These are phyloP conservation scores for Ochlodes sylvanus DNA, from an alignment of 2,888 invertebrate genomes.

Conservation along the genomic window DNA sequence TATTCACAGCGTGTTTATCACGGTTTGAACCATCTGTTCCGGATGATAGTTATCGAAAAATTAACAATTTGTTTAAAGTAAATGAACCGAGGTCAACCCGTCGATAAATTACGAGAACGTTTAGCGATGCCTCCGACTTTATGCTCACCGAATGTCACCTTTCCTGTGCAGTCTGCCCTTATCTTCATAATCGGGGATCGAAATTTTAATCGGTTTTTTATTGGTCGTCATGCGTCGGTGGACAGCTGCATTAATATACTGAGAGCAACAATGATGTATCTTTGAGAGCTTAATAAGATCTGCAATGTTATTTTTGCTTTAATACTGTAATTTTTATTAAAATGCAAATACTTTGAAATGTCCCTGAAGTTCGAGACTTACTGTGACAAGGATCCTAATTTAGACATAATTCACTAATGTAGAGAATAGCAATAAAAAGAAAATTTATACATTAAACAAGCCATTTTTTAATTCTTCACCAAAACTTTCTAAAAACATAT, in stretches of 20 bases:
- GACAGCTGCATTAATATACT: conserved; percentile 60
- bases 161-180: conserved; percentile 71
- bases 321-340: conserved; percentile 9
- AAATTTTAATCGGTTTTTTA: conserved; percentile 69
- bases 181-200: conserved; percentile 69
- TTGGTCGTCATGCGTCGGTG: conserved; percentile 52
- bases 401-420: too few relatives aligned
- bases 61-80: conserved; percentile 85
- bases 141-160: conserved; percentile 82
- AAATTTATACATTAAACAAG: too few relatives aligned
- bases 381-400: too few relatives aligned
- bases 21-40: conserved; percentile 76
- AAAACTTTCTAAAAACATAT: too few relatives aligned
- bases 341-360: background rate
- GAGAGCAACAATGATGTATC: conserved; percentile 18
- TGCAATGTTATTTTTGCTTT: conserved; percentile 18
- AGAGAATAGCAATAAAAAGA: too few relatives aligned
- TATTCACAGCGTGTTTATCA: conserved; percentile 39
- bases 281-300: conserved; percentile 18
- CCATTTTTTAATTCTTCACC: too few relatives aligned
- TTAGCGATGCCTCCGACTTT: conserved; percentile 73
- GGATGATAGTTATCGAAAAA: conserved; percentile 83
- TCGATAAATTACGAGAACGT: conserved; percentile 79
- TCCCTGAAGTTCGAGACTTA: too few relatives aligned
- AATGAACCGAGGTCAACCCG: conserved; percentile 79